Percentiles rank a stretch among this genome's conserved stretches.
Conservation (phyloP, 2,888 invertebrate species). For the Pasiphila rectangulata region DNA sequence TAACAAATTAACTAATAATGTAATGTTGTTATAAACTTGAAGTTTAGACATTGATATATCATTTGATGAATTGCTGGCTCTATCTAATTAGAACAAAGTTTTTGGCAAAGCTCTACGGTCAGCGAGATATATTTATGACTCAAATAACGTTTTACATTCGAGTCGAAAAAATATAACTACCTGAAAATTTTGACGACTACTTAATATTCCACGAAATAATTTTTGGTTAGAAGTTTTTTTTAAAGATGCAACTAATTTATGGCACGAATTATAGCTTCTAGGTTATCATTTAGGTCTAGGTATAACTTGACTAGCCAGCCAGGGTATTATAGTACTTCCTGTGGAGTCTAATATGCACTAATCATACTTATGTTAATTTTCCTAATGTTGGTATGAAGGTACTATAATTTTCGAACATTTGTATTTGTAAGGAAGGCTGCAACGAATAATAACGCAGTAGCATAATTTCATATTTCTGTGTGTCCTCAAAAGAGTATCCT, state of each 20-base stretch:
- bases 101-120: slow-evolving; percentile 1
- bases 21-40: slow-evolving; percentile 29
- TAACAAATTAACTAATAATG: slow-evolving; percentile 46
- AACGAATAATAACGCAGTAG: no score
- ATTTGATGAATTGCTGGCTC: slow-evolving; percentile 3
- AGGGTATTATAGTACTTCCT: slow-evolving; percentile 28
- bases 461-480: background rate
- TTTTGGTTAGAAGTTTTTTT: no score
- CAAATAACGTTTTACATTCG: background rate
- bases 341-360: slow-evolving; percentile 24
- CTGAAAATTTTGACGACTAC: no score
- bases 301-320: slow-evolving; percentile 21
- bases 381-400: slow-evolving; percentile 21
- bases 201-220: no score
- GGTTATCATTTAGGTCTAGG: slow-evolving; percentile 20
- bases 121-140: background rate
- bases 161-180: background rate
- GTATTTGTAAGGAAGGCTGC: slow-evolving; percentile 11
- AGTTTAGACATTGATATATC: slow-evolving; percentile 15
- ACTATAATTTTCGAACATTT: slow-evolving; percentile 20
- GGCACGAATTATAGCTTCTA: slow-evolving; percentile 22
- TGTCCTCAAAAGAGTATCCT: background rate
- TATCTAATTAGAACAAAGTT: slow-evolving; percentile 13
- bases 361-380: slow-evolving; percentile 28
- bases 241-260: slow-evolving; percentile 9